Evolutionary conservation across 1,140 invertebrate genomes (phyloP).

Genomic region (Orussus abietinus): DNA sequence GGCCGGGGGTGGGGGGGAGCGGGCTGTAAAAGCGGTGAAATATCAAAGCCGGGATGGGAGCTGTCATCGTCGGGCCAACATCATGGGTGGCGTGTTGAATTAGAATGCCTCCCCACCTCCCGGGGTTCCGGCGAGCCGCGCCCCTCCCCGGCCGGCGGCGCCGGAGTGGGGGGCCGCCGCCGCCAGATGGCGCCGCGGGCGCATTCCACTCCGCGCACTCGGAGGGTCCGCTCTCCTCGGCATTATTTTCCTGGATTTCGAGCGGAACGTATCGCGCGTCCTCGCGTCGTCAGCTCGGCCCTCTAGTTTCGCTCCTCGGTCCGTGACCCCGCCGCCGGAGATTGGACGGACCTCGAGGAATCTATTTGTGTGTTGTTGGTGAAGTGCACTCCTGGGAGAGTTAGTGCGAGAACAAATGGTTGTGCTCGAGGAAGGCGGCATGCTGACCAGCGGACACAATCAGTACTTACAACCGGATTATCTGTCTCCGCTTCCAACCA

Average conservation of each 20-base stretch:
- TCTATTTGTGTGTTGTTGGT: not conserved
- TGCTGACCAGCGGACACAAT: constrained; percentile 84
- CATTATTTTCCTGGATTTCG: constrained; percentile 44
- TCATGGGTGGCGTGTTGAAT: constrained; percentile 65
- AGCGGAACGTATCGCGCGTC: constrained; percentile 23
- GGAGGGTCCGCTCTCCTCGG: constrained; percentile 9
- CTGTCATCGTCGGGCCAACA: constrained; percentile 59
- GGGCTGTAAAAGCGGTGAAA: constrained; percentile 56
- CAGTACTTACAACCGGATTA: constrained; percentile 93
- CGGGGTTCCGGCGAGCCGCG: constrained; percentile 12
- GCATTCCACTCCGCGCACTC: constrained; percentile 20
- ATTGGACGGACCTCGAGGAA: not conserved
- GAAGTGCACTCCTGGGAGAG: not conserved
- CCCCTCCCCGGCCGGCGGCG: constrained; percentile 12
- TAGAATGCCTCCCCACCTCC: constrained; percentile 52
- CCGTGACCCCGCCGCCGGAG: not conserved
- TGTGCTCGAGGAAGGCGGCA: constrained; percentile 85
- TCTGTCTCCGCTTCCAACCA: constrained; percentile 83
- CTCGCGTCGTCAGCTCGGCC: constrained; percentile 7
- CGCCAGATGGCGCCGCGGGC: constrained; percentile 32
- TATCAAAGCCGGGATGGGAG: constrained; percentile 62
- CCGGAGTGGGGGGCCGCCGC: constrained; percentile 13
- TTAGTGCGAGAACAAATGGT: constrained; percentile 66
- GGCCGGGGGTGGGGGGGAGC: constrained; percentile 31
- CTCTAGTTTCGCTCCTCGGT: constrained; percentile 1